Evolutionary conservation across 2,113 vertebrate species (phyloP).

Genomic region (Burhinus bistriatus): DNA sequence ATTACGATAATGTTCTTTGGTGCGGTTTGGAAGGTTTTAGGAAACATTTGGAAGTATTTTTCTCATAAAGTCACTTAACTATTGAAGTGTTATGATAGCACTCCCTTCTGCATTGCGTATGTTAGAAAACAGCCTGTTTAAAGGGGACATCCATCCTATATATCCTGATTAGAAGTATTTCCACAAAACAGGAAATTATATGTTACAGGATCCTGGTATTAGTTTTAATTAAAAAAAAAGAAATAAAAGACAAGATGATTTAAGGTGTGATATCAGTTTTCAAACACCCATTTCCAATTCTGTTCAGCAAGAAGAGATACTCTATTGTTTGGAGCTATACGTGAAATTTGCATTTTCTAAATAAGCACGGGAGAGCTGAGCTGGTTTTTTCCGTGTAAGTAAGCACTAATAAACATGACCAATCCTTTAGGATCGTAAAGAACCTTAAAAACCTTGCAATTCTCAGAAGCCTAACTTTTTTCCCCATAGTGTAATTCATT

Average conservation of each 20-base stretch:
- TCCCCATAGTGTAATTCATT: background rate
- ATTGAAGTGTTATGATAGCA: conserved; percentile 91
- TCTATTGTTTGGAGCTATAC: background rate
- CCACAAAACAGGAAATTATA: conserved; percentile 65
- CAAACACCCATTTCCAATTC: conserved; percentile 22
- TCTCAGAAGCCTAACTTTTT: background rate
- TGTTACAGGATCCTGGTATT: conserved; percentile 57
- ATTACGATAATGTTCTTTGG: conserved; percentile 93
- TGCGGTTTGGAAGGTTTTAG: conserved; percentile 91
- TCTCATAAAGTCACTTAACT: conserved; percentile 93
- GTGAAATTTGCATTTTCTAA: conserved; percentile 42
- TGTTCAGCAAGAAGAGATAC: background rate
- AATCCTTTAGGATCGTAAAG: conserved; percentile 23
- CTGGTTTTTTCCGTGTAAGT: background rate
- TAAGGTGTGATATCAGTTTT: conserved; percentile 43
- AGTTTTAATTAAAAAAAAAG: conserved; percentile 61
- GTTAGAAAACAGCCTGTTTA: conserved; percentile 61
- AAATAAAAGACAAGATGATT: conserved; percentile 4
- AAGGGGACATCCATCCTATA: conserved; percentile 63
- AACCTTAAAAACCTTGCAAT: conserved; percentile 17
- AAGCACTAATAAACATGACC: conserved; percentile 29
- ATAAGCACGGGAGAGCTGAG: background rate
- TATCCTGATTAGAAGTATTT: conserved; percentile 71
- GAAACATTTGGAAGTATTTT: conserved; percentile 99
- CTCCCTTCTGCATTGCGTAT: conserved; percentile 78